phyloP scores from a whole-genome alignment of 2,797 vertebrate genomes.

The Notolepis coatsorum region DNA sequence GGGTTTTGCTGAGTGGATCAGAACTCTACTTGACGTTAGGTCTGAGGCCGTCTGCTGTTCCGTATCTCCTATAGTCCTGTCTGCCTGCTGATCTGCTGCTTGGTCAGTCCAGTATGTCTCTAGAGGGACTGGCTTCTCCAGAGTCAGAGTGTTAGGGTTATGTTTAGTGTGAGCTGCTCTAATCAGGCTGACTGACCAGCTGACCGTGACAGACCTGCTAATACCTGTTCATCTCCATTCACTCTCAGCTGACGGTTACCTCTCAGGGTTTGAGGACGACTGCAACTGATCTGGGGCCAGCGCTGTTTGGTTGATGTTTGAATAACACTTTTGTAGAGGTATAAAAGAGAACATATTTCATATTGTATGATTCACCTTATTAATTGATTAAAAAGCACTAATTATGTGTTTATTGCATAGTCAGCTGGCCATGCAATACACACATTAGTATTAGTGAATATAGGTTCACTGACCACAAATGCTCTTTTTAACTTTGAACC shows the following conservation, averaged over 20 bases:
- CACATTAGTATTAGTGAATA: no score
- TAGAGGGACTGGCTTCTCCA: conserved; percentile 32
- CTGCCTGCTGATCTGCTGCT: conserved; percentile 13
- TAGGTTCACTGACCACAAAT: no score
- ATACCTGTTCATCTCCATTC: conserved; percentile 74
- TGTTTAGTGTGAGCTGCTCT: conserved; percentile 79
- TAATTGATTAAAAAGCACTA: conserved; percentile 27
- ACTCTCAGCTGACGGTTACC: no score
- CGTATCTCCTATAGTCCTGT: not conserved
- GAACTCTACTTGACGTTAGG: no score
- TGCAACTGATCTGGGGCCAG: no score
- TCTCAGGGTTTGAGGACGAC: no score
- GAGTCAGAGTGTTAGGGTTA: conserved; percentile 47
- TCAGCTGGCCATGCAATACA: no score
- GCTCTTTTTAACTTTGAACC: conserved; percentile 44
- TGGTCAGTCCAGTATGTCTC: conserved; percentile 38
- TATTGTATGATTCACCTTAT: no score
- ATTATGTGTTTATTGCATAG: conserved; percentile 12
- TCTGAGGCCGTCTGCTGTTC: no score
- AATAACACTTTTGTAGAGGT: conserved; percentile 78
- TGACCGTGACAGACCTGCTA: conserved; percentile 82
- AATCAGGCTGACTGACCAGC: conserved; percentile 80
- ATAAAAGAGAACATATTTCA: conserved; percentile 32
- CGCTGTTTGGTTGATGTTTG: no score
- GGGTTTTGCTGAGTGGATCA: no score